A percentile compares a stretch with the other conserved stretches of the same genome.
Evolutionary conservation across 1,140 invertebrate species (phyloP).

Genomic region (Apocrypta bakeri): DNA sequence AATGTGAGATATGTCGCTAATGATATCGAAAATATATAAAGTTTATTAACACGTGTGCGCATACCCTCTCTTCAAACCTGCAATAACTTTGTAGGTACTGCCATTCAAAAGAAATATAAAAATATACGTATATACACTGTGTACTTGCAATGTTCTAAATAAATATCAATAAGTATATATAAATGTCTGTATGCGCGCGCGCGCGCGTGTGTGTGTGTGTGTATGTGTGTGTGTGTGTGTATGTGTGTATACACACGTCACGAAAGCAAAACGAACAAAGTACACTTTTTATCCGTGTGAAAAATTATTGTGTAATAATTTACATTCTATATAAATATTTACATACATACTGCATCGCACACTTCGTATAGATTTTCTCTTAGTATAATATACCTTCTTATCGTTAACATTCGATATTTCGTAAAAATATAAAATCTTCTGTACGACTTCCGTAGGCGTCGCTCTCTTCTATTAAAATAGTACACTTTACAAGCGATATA

Average conservation of each 20-base stretch:
- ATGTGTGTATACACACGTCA: constrained; percentile 14
- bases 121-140: neutral
- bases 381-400: no score
- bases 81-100: constrained; percentile 15
- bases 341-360: constrained; percentile 12
- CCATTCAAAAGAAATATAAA: constrained; percentile 23
- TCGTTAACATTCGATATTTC: neutral
- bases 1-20: no score
- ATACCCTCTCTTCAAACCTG: neutral
- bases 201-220: no score
- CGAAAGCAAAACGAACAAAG: constrained; percentile 21
- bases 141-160: no score
- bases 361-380: no score
- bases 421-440: constrained; percentile 32
- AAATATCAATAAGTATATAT: no score
- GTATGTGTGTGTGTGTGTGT: no score
- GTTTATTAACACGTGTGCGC: neutral
- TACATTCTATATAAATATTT: constrained; percentile 36
- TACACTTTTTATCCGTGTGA: constrained; percentile 33
- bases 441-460: neutral
- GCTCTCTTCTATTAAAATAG: constrained; percentile 20
- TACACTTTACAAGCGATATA: constrained; percentile 1
- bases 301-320: constrained; percentile 28
- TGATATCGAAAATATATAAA: neutral
- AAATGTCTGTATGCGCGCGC: no score